A percentile compares a stretch with the other conserved stretches of the same genome.
These are phyloP conservation scores for Lycia hirtaria DNA, from an alignment of 2,888 invertebrate species.

Conservation along the genomic window DNA sequence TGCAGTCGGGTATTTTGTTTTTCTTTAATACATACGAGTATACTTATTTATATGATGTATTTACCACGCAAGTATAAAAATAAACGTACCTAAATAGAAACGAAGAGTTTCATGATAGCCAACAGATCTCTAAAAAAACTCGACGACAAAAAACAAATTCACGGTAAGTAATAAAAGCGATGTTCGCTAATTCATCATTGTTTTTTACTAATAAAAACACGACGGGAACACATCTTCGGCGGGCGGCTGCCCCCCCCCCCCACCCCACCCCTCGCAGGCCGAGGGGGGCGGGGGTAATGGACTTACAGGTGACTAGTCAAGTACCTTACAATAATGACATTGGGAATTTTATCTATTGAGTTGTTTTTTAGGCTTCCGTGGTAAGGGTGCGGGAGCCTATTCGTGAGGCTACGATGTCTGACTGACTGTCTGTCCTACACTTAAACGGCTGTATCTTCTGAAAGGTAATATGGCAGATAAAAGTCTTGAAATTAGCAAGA, in stretches of 20 bases:
- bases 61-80: background rate
- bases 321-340: conserved; percentile 22
- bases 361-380: too few relatives aligned
- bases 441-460: too few relatives aligned
- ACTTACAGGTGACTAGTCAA: conserved; percentile 45
- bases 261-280: too few relatives aligned
- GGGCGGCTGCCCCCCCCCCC: conserved; percentile 32
- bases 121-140: conserved; percentile 39
- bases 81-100: background rate
- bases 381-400: too few relatives aligned
- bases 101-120: background rate
- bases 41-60: too few relatives aligned
- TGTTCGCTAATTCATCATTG: conserved; percentile 80
- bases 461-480: too few relatives aligned
- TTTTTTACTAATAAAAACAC: conserved; percentile 80
- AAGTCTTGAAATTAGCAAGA: too few relatives aligned
- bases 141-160: conserved; percentile 54
- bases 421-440: too few relatives aligned
- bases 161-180: conserved; percentile 69
- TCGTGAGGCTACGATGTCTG: too few relatives aligned
- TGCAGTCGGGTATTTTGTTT: too few relatives aligned
- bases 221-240: conserved; percentile 68
- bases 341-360: background rate
- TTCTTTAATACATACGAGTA: too few relatives aligned
- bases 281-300: conserved; percentile 39